Base-by-base conservation (phyloP, 2,888 invertebrate genomes). In the Drosophila lutescens region DNA sequence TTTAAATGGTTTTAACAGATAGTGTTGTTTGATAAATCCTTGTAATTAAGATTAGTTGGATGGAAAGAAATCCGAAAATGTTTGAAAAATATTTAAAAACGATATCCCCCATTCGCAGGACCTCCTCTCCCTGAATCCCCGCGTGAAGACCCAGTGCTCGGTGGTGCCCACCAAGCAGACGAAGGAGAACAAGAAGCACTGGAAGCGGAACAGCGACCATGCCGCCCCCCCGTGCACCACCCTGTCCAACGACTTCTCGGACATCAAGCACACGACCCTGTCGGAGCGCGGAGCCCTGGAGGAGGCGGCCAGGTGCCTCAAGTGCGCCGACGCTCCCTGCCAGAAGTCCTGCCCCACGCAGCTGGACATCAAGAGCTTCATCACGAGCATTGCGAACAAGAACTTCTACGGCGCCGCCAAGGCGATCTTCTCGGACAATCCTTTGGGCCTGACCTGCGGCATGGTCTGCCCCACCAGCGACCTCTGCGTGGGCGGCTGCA, bases 381-480 rank as follows among this genome's bases (percentile, higher is more conserved):
- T 99, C 62, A 97, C 97, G 1, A 98, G 98, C 91, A 99, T 99
- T 81, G 95, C 98, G 26, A 99, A 97, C 90, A 98, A 97, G 96
- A 99, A 99, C 92, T 99, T 98, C 91, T 99, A 99, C 93, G 99
- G 99, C 23, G 98, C 99, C 2, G 97, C 98, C 0, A 98, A 98
- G 90, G 95, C 97, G 0, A 99, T 99, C 61, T 95, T 99, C 62
- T 98, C 98, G 0, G 99, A 99, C 91, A 99, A 99, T 92, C 99
- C 99, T 0, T 92, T 99, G 58, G 99, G 98, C 0, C 93, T 98
- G 2, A 97, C 98, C 0, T 98, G 98, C 86, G 98, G 98, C 30
- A 99, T 99, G 99, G 99, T 99, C 23, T 99, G 99, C 83, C 99
- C 99, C 2, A 99, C 99, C 0, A 98, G 98, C 90, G 99, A 99